A percentile compares a stretch with the other conserved stretches of the same genome.
Evolutionary conservation across 1,140 invertebrate genomes (phyloP).

Genomic region (Rhynchophorus ferrugineus): DNA sequence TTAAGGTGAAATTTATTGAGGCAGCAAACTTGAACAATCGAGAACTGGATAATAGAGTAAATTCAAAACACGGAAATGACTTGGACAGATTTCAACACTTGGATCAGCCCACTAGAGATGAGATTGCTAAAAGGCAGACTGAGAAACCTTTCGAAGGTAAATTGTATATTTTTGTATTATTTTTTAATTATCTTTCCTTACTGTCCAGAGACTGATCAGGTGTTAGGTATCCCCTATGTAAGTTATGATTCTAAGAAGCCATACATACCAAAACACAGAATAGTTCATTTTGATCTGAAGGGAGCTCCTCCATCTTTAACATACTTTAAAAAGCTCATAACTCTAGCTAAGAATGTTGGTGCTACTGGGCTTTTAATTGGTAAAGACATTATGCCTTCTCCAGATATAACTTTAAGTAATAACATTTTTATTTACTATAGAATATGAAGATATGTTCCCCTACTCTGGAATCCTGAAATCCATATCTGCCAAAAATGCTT

Average conservation of each 20-base stretch:
- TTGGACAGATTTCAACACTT: slow-evolving; percentile 9
- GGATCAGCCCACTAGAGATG: slow-evolving; percentile 17
- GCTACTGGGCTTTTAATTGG: slow-evolving; percentile 62
- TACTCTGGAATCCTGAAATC: slow-evolving; percentile 61
- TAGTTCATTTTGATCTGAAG: slow-evolving; percentile 85
- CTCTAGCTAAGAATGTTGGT: slow-evolving; percentile 65
- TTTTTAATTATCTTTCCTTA: slow-evolving; percentile 2
- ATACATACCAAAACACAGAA: slow-evolving; percentile 42
- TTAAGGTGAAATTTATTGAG: slow-evolving; percentile 21
- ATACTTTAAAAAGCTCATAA: slow-evolving; percentile 68
- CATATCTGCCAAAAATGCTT: slow-evolving; percentile 70
- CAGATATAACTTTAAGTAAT: neutral
- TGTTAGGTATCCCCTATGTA: slow-evolving; percentile 37
- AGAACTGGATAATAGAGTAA: slow-evolving; percentile 6
- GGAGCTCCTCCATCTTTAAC: slow-evolving; percentile 72
- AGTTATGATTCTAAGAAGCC: slow-evolving; percentile 33
- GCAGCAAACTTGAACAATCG: slow-evolving; percentile 15
- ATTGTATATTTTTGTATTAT: neutral
- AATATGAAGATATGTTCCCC: slow-evolving; percentile 99
- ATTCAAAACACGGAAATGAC: slow-evolving; percentile 3
- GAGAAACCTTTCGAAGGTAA: slow-evolving; percentile 13
- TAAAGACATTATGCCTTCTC: slow-evolving; percentile 11
- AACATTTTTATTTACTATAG: slow-evolving; percentile 55
- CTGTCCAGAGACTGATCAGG: slow-evolving; percentile 30
- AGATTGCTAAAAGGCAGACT: slow-evolving; percentile 13